These are phyloP conservation scores for Teleiodes luculella DNA, from an alignment of 2,888 invertebrate species.

Conservation along the genomic window DNA sequence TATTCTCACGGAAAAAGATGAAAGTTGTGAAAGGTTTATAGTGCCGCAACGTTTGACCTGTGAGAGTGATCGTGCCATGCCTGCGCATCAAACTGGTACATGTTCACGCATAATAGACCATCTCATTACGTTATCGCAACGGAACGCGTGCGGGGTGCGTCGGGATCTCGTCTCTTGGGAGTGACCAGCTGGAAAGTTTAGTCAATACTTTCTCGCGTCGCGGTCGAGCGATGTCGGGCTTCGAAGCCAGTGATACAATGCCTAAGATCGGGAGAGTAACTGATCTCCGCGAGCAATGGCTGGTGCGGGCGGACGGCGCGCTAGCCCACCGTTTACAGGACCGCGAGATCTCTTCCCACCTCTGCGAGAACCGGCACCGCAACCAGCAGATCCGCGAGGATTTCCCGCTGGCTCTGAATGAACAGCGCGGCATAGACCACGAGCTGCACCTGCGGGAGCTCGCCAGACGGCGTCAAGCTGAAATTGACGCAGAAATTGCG, in stretches of 20 bases:
- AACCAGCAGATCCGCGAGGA: constrained; percentile 74
- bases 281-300: constrained; percentile 70
- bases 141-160: not conserved
- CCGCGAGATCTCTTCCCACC: constrained; percentile 69
- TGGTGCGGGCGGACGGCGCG: constrained; percentile 69
- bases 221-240: constrained; percentile 56
- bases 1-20: constrained; percentile 64
- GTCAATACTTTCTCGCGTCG: constrained; percentile 34
- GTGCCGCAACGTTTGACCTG: constrained; percentile 20
- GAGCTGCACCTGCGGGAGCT: constrained; percentile 57
- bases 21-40: constrained; percentile 60
- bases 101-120: constrained; percentile 34
- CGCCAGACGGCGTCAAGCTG: constrained; percentile 62
- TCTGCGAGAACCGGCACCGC: constrained; percentile 67
- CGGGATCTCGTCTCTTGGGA: not conserved
- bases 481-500: constrained; percentile 70
- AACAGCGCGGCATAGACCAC: constrained; percentile 65
- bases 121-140: constrained; percentile 33
- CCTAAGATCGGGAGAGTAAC: constrained; percentile 72
- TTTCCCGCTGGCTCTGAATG: constrained; percentile 67
- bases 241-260: constrained; percentile 67
- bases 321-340: constrained; percentile 71
- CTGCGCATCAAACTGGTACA: constrained; percentile 29
- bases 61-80: constrained; percentile 28
- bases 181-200: constrained; percentile 28